phyloP scores from a whole-genome alignment of 1,140 invertebrate genomes.

The Leptinotarsa texana region DNA sequence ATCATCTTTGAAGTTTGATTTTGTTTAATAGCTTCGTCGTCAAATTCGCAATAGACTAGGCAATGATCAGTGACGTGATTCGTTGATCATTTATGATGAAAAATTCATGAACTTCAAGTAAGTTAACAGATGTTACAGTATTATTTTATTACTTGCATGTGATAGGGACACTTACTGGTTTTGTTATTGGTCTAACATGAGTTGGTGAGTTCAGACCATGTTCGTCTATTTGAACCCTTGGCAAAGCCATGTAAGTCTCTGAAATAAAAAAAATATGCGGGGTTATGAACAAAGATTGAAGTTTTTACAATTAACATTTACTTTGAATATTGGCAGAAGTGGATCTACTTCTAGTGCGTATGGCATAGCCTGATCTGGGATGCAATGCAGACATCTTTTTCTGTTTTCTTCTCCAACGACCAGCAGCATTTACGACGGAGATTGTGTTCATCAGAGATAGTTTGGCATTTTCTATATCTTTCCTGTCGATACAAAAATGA shows the following conservation, averaged over 20 bases:
- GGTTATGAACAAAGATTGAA: background rate
- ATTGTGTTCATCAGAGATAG: slow-evolving; percentile 34
- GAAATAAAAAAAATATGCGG: slow-evolving; percentile 13
- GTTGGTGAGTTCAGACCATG: slow-evolving; percentile 5
- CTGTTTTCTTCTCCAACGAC: slow-evolving; percentile 48
- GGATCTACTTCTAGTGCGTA: slow-evolving; percentile 33
- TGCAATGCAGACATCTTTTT: slow-evolving; percentile 43
- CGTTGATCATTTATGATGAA: too few species aligned
- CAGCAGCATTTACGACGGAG: slow-evolving; percentile 46
- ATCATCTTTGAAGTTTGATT: too few species aligned
- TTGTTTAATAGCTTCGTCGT: too few species aligned
- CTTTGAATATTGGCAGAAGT: slow-evolving; percentile 39
- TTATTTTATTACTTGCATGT: too few species aligned
- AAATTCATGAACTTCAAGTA: too few species aligned
- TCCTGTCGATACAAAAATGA: slow-evolving; percentile 2
- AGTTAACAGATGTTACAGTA: too few species aligned
- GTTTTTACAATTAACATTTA: slow-evolving; percentile 14
- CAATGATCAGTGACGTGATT: too few species aligned
- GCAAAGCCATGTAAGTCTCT: slow-evolving; percentile 40
- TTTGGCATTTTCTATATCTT: slow-evolving; percentile 34
- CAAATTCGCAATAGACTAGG: too few species aligned
- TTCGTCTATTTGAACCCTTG: slow-evolving; percentile 37
- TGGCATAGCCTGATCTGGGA: slow-evolving; percentile 31
- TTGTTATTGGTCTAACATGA: slow-evolving; percentile 29
- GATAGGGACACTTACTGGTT: slow-evolving; percentile 19